Percentiles rank a stretch among this genome's conserved stretches.
Conservation (phyloP, 2,113 vertebrate species). For the human (Homo sapiens) region DNA sequence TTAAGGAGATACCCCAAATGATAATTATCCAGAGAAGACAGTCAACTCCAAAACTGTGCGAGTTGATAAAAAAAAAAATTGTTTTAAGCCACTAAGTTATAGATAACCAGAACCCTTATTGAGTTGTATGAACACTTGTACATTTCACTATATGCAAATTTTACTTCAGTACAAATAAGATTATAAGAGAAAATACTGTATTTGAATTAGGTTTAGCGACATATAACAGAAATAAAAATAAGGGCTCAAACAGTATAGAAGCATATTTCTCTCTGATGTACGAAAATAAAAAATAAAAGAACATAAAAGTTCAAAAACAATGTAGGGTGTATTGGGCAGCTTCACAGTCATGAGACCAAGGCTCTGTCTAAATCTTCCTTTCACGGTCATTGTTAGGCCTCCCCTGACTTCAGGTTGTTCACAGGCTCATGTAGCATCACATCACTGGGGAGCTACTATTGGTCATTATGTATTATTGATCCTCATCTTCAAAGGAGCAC, state of each 20-base stretch:
- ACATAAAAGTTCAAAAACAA: not conserved
- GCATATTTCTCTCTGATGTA: not conserved
- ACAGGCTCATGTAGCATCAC: not conserved
- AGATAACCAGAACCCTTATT: not conserved
- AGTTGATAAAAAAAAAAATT: not conserved
- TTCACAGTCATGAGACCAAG: not conserved
- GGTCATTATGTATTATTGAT: not conserved
- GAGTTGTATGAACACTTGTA: not conserved
- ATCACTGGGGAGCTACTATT: not conserved
- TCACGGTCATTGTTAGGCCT: not conserved
- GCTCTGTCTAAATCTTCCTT: not conserved
- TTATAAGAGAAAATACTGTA: not conserved
- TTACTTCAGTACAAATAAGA: constrained; percentile 3
- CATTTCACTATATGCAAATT: not conserved
- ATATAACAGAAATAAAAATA: not conserved
- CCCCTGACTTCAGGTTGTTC: not conserved
- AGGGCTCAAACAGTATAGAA: not conserved
- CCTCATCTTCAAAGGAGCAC: not conserved
- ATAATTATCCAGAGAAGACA: not conserved
- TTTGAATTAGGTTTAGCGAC: not conserved
- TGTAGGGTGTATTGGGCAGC: not conserved
- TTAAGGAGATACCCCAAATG: not conserved
- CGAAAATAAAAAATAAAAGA: not conserved
- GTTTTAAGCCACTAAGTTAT: not conserved
- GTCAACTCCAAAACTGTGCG: not conserved